Evolutionary conservation across 92 coral and sea anemone species (phyloP).

Genomic region (Palythoa caribaeorum): DNA sequence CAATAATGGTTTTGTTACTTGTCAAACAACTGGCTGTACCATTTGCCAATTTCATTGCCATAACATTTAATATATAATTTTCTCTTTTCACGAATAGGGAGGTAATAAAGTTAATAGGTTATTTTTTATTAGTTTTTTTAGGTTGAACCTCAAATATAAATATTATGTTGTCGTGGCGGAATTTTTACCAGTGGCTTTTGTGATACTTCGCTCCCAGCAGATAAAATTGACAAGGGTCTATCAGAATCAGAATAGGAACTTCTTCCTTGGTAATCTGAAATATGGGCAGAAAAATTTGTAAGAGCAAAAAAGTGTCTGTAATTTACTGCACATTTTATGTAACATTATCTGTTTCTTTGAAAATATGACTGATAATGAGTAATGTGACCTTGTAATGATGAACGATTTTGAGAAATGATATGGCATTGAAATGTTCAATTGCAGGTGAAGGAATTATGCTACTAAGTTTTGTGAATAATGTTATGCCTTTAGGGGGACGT

Average conservation of each 20-base stretch:
- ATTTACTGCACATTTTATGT: not conserved
- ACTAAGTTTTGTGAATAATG: no score
- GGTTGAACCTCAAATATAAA: not conserved
- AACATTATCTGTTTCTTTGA: not conserved
- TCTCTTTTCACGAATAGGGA: not conserved
- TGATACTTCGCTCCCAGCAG: conserved; percentile 47
- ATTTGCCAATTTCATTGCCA: not conserved
- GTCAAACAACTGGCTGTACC: not conserved
- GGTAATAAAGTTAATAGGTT: not conserved
- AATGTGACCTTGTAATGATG: not conserved
- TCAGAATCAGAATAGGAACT: conserved; percentile 40
- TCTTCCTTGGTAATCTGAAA: conserved; percentile 41
- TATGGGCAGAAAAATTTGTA: conserved; percentile 16
- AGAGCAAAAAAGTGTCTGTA: not conserved
- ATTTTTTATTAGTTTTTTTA: conserved; percentile 29
- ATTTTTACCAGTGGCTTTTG: conserved; percentile 45
- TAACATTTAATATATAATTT: not conserved
- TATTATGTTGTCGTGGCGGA: not conserved
- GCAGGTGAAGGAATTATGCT: no score
- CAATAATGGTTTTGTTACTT: not conserved
- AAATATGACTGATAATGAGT: not conserved
- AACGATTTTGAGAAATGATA: not conserved
- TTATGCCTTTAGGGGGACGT: no score
- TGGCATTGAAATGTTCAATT: not conserved
- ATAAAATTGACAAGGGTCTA: conserved; percentile 38